phyloP scores from a whole-genome alignment of 2,888 invertebrate species.

The Baccha elongata region DNA sequence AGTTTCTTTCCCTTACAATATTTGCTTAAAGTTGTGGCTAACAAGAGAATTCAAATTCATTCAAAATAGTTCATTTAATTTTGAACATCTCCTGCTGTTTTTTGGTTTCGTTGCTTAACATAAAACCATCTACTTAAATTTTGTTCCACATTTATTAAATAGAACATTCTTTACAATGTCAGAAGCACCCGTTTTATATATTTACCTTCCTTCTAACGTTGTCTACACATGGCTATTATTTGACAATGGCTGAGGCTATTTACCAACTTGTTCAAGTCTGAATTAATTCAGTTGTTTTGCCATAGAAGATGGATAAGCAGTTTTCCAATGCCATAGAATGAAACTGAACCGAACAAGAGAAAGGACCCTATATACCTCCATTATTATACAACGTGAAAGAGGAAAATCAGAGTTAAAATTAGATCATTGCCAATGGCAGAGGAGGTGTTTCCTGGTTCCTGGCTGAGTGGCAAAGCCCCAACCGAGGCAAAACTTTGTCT shows the following conservation, averaged over 20 bases:
- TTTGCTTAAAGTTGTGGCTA: conserved; percentile 14
- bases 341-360: conserved; percentile 13
- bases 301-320: conserved; percentile 32
- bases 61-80: conserved; percentile 20
- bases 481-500: conserved; percentile 51
- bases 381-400: conserved; percentile 1
- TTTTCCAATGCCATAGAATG: conserved; percentile 8
- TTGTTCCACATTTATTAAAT: conserved; percentile 15
- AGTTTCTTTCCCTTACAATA: not conserved
- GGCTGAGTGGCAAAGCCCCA: not conserved
- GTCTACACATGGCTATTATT: conserved; percentile 41
- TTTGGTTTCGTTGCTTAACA: not conserved
- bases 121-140: conserved; percentile 33
- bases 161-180: conserved; percentile 20
- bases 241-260: conserved; percentile 55
- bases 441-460: conserved; percentile 19
- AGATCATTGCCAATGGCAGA: conserved; percentile 46
- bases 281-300: conserved; percentile 60
- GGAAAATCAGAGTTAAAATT: conserved; percentile 34
- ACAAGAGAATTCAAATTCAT: conserved; percentile 8
- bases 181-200: conserved; percentile 15
- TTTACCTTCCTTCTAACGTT: not conserved
- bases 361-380: conserved; percentile 20
- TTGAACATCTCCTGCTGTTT: not conserved
- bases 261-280: conserved; percentile 59